Evolutionary conservation across 2,888 invertebrate species (phyloP).

Genomic region (Colostygia pectinataria): DNA sequence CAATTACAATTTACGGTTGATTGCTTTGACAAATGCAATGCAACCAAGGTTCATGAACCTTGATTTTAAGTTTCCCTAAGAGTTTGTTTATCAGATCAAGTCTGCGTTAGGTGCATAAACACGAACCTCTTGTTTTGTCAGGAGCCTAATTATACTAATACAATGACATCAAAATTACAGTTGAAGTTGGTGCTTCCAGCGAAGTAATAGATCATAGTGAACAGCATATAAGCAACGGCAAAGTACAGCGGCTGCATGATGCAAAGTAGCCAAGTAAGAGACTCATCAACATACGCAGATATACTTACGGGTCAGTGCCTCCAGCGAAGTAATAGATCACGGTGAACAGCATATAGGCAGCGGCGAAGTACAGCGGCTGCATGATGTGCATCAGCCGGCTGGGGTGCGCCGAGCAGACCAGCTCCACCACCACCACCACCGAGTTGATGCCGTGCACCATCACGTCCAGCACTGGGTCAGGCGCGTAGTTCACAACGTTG

Average conservation of each 20-base stretch:
- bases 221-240: slow-evolving; percentile 86
- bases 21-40: slow-evolving; percentile 9
- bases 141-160: too few species aligned
- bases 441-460: slow-evolving; percentile 87
- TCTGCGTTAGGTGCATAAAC: too few species aligned
- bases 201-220: slow-evolving; percentile 87
- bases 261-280: slow-evolving; percentile 76
- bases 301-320: slow-evolving; percentile 86
- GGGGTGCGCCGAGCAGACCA: slow-evolving; percentile 88
- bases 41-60: slow-evolving; percentile 10
- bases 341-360: slow-evolving; percentile 87
- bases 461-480: slow-evolving; percentile 68
- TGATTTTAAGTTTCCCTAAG: slow-evolving; percentile 1
- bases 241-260: slow-evolving; percentile 88
- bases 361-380: slow-evolving; percentile 88
- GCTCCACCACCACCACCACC: slow-evolving; percentile 88
- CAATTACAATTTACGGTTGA: not conserved
- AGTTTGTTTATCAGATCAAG: too few species aligned
- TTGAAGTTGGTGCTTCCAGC: slow-evolving; percentile 89
- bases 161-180: too few species aligned
- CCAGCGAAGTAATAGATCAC: slow-evolving; percentile 88
- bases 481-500: slow-evolving; percentile 61
- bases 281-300: too few species aligned
- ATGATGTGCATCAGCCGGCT: slow-evolving; percentile 83
- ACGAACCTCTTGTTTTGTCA: too few species aligned